These are phyloP conservation scores for Orthonyx spaldingii DNA, from an alignment of 2,113 vertebrate species.

Conservation along the genomic window DNA sequence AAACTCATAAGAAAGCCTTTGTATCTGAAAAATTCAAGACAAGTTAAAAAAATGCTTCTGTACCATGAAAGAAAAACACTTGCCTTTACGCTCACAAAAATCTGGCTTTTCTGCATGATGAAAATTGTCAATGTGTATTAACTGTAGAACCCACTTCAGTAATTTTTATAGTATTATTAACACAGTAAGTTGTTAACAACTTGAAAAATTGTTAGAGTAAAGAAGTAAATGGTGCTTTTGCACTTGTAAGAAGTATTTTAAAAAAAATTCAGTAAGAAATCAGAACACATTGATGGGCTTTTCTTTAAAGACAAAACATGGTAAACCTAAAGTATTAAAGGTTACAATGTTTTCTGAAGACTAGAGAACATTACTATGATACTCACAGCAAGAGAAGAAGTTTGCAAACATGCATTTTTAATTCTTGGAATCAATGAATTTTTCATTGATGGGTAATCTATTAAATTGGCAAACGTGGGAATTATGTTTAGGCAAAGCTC, in stretches of 20 bases:
- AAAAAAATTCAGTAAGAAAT: background rate
- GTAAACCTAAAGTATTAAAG: background rate
- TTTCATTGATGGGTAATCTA: constrained; percentile 99
- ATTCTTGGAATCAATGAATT: constrained; percentile 96
- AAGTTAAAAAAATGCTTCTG: background rate
- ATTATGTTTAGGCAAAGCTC: constrained; percentile 98
- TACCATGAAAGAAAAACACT: background rate
- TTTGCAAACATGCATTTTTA: constrained; percentile 94
- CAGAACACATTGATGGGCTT: background rate
- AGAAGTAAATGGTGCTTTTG: background rate
- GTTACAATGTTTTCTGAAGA: background rate
- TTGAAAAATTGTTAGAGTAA: background rate
- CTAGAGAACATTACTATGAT: background rate
- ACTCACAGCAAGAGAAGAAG: constrained; percentile 96
- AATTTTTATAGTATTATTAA: background rate
- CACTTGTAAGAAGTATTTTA: background rate
- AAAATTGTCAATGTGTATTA: background rate
- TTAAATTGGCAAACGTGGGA: constrained; percentile 96
- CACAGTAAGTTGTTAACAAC: background rate
- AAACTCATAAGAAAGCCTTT: background rate
- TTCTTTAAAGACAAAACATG: background rate
- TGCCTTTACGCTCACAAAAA: background rate
- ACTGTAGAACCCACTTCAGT: background rate
- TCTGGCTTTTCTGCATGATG: background rate
- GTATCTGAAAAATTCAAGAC: background rate